phyloP scores from a whole-genome alignment of 2,888 invertebrate genomes.

The Macrosiphum euphorbiae region DNA sequence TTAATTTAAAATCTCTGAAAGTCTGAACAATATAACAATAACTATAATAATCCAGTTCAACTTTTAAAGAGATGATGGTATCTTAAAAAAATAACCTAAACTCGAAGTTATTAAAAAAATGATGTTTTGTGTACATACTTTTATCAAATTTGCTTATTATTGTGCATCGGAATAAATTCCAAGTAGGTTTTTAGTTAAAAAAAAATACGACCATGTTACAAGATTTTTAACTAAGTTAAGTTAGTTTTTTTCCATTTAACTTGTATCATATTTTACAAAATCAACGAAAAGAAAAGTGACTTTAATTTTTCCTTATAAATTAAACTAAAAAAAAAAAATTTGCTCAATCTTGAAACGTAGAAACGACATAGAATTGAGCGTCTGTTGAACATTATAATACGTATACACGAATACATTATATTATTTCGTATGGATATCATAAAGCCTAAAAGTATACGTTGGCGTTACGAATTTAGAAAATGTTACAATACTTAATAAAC shows the following conservation, averaged over 20 bases:
- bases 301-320: not conserved
- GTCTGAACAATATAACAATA: not conserved
- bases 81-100: not conserved
- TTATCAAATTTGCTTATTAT: not conserved
- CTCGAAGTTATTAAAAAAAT: not conserved
- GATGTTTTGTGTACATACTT: not conserved
- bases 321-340: not conserved
- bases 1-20: not conserved
- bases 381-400: not conserved
- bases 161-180: not conserved
- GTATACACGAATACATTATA: not conserved
- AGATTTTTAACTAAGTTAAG: not conserved
- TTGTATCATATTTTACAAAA: not conserved
- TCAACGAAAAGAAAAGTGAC: not conserved
- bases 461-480: slow-evolving; percentile 21
- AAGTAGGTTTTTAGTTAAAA: no score
- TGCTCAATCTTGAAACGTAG: not conserved
- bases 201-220: not conserved
- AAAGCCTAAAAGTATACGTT: not conserved
- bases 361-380: not conserved
- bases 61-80: not conserved
- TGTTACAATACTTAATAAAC: slow-evolving; percentile 21
- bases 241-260: not conserved
- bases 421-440: not conserved
- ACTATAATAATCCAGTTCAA: no score